These are phyloP conservation scores for Nemotelus pantherinus DNA, from an alignment of 2,888 invertebrate species.

Conservation along the genomic window DNA sequence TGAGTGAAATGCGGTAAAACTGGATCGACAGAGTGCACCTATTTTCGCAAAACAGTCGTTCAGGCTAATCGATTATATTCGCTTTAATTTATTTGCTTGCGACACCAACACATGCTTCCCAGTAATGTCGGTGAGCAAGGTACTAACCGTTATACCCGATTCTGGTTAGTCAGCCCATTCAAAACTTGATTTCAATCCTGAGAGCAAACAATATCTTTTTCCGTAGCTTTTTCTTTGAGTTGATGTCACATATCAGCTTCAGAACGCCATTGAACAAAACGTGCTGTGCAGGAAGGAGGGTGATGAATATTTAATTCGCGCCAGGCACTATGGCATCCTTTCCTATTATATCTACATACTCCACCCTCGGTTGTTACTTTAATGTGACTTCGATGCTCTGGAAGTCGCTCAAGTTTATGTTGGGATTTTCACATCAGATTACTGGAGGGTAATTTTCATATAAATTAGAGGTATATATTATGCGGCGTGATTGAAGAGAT, in stretches of 20 bases:
- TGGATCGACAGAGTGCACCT: no score
- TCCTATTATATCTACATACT: background rate
- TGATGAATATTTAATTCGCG: slow-evolving; percentile 41
- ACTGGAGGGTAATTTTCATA: slow-evolving; percentile 51
- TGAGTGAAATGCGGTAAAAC: no score
- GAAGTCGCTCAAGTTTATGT: slow-evolving; percentile 49
- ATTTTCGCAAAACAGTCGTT: slow-evolving; percentile 20
- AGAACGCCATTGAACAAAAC: background rate
- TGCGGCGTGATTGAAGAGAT: slow-evolving; percentile 50
- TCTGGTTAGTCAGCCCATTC: background rate
- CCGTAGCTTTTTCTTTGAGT: background rate
- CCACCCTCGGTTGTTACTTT: slow-evolving; percentile 37
- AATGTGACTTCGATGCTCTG: slow-evolving; percentile 47
- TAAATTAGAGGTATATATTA: slow-evolving; percentile 51
- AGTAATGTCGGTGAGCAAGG: background rate
- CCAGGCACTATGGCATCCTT: background rate
- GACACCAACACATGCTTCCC: background rate
- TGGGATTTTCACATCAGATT: slow-evolving; percentile 51
- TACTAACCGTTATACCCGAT: background rate
- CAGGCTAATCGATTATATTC: slow-evolving; percentile 7
- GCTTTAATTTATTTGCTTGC: background rate
- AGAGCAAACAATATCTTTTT: slow-evolving; percentile 5
- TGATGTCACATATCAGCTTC: background rate
- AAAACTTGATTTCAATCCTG: background rate
- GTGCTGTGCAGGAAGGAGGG: background rate